A percentile compares a stretch with the other conserved stretches of the same genome.
Conservation (phyloP, 2,113 vertebrate genomes). For the Coryphaenoides rupestris region DNA sequence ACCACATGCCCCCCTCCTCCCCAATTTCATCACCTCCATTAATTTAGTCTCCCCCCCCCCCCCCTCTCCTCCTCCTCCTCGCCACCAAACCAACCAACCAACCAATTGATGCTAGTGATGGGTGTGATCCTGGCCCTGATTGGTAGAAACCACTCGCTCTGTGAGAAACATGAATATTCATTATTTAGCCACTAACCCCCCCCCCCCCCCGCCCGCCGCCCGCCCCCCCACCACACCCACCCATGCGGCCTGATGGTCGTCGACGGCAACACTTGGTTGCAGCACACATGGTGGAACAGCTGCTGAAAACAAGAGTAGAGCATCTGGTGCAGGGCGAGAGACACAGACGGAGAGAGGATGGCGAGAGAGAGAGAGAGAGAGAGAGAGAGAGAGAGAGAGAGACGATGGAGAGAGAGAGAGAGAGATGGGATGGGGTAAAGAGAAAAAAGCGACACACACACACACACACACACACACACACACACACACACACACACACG, state of each 20-base stretch:
- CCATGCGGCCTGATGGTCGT: slow-evolving; percentile 55
- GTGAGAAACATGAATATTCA: slow-evolving; percentile 77
- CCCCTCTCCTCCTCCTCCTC: not conserved
- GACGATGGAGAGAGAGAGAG: slow-evolving; percentile 45
- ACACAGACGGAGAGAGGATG: slow-evolving; percentile 2
- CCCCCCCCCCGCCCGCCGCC: slow-evolving; percentile 22
- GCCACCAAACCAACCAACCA: slow-evolving; percentile 4
- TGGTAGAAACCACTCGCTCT: slow-evolving; percentile 60
- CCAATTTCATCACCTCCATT: slow-evolving; percentile 7
- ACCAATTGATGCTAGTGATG: slow-evolving; percentile 22
- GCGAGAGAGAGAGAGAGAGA: slow-evolving; percentile 34
- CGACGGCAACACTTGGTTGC: slow-evolving; percentile 78
- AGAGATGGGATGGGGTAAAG: slow-evolving; percentile 10
- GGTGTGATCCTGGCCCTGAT: slow-evolving; percentile 68
- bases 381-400: slow-evolving; percentile 15
- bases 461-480: slow-evolving; percentile 7
- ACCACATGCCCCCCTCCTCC: not conserved
- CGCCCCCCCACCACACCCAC: slow-evolving; percentile 11
- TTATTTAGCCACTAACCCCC: slow-evolving; percentile 55
- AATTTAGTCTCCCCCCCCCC: slow-evolving; percentile 10
- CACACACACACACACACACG: not conserved
- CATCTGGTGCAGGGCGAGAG: slow-evolving; percentile 74
- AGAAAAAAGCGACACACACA: not conserved
- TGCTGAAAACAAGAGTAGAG: slow-evolving; percentile 77
- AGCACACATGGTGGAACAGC: slow-evolving; percentile 82